Conservation (phyloP, 2,113 vertebrate species). For the Centropristis striata region DNA sequence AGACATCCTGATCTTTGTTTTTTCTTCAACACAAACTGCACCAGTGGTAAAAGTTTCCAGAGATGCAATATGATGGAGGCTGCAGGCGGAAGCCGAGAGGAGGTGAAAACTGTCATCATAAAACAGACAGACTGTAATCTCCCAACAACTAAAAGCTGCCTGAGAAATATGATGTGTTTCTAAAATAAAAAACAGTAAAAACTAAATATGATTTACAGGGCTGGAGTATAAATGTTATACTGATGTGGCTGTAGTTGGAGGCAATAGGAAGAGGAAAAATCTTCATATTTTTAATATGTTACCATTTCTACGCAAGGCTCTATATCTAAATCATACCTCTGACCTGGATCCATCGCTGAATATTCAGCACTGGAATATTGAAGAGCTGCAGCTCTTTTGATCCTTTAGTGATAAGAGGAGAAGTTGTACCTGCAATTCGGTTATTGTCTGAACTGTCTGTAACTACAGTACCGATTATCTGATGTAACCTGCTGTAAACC, state of each 20-base stretch:
- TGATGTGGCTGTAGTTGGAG: slow-evolving; percentile 6
- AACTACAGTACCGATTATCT: slow-evolving; percentile 11
- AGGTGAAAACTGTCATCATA: slow-evolving; percentile 30
- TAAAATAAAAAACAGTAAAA: slow-evolving; percentile 1
- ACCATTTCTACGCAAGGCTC: background rate
- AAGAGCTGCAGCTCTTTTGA: slow-evolving; percentile 28
- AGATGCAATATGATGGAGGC: slow-evolving; percentile 3
- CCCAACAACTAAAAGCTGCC: slow-evolving; percentile 7
- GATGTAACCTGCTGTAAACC: slow-evolving; percentile 49
- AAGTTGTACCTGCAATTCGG: slow-evolving; percentile 1
- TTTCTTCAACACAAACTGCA: background rate
- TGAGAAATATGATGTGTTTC: slow-evolving; percentile 14
- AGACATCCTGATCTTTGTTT: background rate
- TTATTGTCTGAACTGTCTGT: slow-evolving; percentile 35
- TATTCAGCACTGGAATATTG: slow-evolving; percentile 5
- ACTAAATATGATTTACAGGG: slow-evolving; percentile 8
- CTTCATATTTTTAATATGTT: slow-evolving; percentile 3
- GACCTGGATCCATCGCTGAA: slow-evolving; percentile 21
- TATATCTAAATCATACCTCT: background rate
- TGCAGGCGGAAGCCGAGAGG: slow-evolving; percentile 29
- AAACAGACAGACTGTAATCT: slow-evolving; percentile 49
- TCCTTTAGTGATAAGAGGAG: slow-evolving; percentile 23
- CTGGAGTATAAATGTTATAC: background rate
- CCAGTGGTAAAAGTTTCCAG: slow-evolving; percentile 1
- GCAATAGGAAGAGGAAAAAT: slow-evolving; percentile 8